These are phyloP conservation scores for Cyclargus thomasi DNA, from an alignment of 1,140 invertebrate species.

Conservation along the genomic window DNA sequence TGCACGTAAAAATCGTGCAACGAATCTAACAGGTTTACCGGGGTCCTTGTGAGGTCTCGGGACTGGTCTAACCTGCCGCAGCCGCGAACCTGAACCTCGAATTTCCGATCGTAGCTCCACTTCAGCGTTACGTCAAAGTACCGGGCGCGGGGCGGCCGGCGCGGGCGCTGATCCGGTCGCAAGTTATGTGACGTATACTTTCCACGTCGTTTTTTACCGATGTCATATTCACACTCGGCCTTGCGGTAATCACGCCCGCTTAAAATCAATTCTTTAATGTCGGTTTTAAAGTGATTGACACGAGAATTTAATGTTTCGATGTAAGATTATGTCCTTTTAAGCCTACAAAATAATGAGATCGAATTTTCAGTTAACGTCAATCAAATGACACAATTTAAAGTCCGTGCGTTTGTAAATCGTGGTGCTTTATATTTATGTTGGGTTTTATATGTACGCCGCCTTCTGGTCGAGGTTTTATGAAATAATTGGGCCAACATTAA, in stretches of 20 bases:
- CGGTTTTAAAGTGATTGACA: conserved; percentile 3
- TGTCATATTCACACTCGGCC: conserved; percentile 4
- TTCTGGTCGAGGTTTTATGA: background rate
- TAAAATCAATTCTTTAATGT: conserved; percentile 4
- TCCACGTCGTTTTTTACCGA: conserved; percentile 3
- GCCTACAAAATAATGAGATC: background rate
- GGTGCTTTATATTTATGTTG: background rate
- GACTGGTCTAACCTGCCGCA: conserved; percentile 74
- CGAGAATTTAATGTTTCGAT: conserved; percentile 1
- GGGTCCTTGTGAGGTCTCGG: conserved; percentile 71
- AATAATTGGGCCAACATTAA: no score
- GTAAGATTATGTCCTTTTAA: conserved; percentile 9
- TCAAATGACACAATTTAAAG: conserved; percentile 8
- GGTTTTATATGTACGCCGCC: background rate
- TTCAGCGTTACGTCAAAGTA: conserved; percentile 26
- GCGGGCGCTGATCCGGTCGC: conserved; percentile 4
- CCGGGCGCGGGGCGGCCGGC: background rate
- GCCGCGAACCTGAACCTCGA: conserved; percentile 63
- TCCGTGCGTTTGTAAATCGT: conserved; percentile 42
- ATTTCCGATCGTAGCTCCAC: conserved; percentile 62
- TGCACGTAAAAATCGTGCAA: conserved; percentile 75
- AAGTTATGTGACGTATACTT: conserved; percentile 6
- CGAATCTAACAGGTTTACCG: conserved; percentile 75
- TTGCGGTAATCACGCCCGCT: background rate
- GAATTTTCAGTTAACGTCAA: conserved; percentile 8